phyloP scores from a whole-genome alignment of 2,888 invertebrate species.

The Agrilus cyanescens region DNA sequence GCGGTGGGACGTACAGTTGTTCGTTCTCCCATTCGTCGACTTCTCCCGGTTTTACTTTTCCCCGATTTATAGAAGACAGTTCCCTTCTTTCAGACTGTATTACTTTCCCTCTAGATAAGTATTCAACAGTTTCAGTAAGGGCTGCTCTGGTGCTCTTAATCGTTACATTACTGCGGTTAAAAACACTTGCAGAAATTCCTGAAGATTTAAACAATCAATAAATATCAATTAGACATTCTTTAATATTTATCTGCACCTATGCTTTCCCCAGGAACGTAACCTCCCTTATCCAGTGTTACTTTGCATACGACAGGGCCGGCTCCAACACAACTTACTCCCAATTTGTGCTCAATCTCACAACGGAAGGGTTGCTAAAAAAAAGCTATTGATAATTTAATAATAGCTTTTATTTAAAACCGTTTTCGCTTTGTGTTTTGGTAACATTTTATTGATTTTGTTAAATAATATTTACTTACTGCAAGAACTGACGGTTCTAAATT shows the following conservation, averaged over 20 bases:
- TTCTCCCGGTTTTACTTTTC: constrained; percentile 70
- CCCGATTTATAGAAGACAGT: constrained; percentile 64
- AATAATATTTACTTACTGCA: constrained; percentile 59
- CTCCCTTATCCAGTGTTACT: constrained; percentile 79
- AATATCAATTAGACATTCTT: too few species aligned
- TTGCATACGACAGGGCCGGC: constrained; percentile 79
- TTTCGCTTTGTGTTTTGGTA: not conserved
- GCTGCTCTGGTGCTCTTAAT: constrained; percentile 79
- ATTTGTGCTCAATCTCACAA: constrained; percentile 81
- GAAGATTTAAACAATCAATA: constrained; percentile 1
- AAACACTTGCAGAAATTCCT: constrained; percentile 64
- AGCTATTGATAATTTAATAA: not conserved
- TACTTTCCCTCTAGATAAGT: constrained; percentile 74
- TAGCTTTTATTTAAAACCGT: not conserved
- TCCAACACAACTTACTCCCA: constrained; percentile 80
- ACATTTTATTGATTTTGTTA: too few species aligned
- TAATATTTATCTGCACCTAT: constrained; percentile 42
- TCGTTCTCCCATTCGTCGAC: constrained; percentile 80
- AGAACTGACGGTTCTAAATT: constrained; percentile 81
- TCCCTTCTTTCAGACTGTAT: constrained; percentile 79
- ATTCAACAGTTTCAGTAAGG: constrained; percentile 80
- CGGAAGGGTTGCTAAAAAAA: constrained; percentile 72
- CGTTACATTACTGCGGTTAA: constrained; percentile 74
- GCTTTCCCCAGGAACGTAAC: constrained; percentile 90
- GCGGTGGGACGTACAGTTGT: constrained; percentile 81